These are phyloP conservation scores for Pedionomus torquatus DNA, from an alignment of 2,113 vertebrate genomes.

Conservation along the genomic window DNA sequence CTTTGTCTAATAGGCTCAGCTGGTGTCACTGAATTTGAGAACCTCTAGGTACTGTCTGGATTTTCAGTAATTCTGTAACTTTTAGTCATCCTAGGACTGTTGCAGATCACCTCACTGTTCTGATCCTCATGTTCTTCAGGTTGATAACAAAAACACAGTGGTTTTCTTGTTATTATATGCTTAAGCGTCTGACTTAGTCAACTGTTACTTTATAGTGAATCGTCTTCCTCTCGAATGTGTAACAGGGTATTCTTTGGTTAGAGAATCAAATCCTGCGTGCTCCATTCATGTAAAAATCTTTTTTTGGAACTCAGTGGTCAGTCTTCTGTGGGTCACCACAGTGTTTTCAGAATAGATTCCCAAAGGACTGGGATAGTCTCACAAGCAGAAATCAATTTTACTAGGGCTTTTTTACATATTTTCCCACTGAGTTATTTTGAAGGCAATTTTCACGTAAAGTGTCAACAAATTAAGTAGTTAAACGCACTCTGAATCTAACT, in stretches of 20 bases:
- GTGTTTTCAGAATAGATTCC: neutral
- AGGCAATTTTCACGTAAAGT: neutral
- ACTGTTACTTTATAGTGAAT: neutral
- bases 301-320: neutral
- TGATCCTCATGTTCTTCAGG: neutral
- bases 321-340: neutral
- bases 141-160: neutral
- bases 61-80: neutral
- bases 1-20: neutral
- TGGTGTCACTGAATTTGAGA: neutral
- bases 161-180: neutral
- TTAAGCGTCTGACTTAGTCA: neutral
- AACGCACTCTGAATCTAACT: neutral
- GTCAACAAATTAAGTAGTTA: neutral
- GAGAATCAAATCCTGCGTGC: neutral
- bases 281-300: neutral
- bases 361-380: neutral
- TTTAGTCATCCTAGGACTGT: neutral
- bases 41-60: neutral
- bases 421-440: neutral
- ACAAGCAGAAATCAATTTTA: neutral
- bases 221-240: neutral
- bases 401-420: neutral
- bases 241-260: neutral
- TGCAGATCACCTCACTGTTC: neutral